A percentile compares a stretch with the other conserved stretches of the same genome.
These are phyloP conservation scores for Rugalucina vietnamica DNA, from an alignment of 2,888 invertebrate genomes.

Conservation along the genomic window DNA sequence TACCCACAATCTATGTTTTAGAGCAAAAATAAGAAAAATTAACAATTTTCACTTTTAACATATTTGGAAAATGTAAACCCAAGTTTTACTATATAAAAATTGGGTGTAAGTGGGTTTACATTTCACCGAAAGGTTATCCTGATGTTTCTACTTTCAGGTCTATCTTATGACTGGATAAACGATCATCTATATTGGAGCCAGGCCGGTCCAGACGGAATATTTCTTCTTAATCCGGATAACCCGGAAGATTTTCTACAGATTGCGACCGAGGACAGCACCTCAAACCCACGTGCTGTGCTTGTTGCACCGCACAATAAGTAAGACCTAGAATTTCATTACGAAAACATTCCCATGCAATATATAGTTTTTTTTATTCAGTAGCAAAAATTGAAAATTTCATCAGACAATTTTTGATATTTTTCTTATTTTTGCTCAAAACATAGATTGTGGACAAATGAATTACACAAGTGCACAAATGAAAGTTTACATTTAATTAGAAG, in stretches of 20 bases:
- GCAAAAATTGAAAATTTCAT: background rate
- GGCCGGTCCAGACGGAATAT: background rate
- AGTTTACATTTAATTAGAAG: too few relatives aligned
- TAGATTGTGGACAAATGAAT: too few relatives aligned
- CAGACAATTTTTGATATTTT: background rate
- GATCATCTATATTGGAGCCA: conserved; percentile 33
- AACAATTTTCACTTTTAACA: too few relatives aligned
- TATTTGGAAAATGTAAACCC: too few relatives aligned
- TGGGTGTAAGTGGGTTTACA: too few relatives aligned
- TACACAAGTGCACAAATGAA: too few relatives aligned
- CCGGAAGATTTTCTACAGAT: background rate
- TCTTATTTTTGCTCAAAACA: background rate
- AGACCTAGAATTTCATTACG: background rate
- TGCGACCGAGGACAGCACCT: background rate
- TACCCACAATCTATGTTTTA: too few relatives aligned
- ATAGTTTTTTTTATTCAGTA: background rate
- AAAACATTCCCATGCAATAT: background rate
- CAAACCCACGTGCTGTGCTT: background rate
- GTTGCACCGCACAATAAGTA: background rate
- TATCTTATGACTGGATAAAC: conserved; percentile 47
- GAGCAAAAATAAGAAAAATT: too few relatives aligned
- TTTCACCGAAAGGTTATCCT: too few relatives aligned
- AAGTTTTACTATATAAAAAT: too few relatives aligned
- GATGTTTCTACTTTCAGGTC: conserved; percentile 34
- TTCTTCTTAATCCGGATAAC: background rate